Conservation (phyloP, 1,140 invertebrate genomes). For the Drosophila micromelanica region DNA sequence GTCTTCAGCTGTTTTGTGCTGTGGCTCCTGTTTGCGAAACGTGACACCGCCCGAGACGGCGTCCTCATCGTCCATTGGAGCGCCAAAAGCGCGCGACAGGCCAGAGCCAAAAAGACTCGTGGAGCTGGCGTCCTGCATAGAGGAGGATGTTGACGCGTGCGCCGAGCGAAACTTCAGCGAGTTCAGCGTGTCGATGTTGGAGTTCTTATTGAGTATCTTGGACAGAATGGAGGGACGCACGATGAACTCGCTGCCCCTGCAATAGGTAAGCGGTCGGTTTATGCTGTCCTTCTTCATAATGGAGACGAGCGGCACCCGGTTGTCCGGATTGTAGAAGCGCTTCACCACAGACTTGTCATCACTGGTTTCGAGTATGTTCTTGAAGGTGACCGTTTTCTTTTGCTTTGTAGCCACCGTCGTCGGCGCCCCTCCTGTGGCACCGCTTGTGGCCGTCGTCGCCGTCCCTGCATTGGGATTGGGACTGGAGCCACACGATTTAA, state of each 20-base stretch:
- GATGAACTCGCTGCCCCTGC: slow-evolving; percentile 76
- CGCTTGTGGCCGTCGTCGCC: slow-evolving; percentile 3
- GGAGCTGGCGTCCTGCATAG: slow-evolving; percentile 19
- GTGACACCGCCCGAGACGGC: slow-evolving; percentile 64
- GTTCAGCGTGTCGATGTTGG: slow-evolving; percentile 84
- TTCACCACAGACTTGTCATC: slow-evolving; percentile 83
- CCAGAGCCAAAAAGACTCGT: slow-evolving; percentile 85
- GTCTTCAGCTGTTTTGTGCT: slow-evolving; percentile 21
- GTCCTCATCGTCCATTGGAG: slow-evolving; percentile 76
- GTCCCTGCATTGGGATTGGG: slow-evolving; percentile 11
- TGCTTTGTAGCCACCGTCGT: slow-evolving; percentile 50
- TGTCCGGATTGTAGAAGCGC: slow-evolving; percentile 83
- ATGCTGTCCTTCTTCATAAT: slow-evolving; percentile 84
- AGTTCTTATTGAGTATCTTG: slow-evolving; percentile 83
- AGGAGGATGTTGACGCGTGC: slow-evolving; percentile 11
- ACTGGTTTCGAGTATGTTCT: slow-evolving; percentile 83
- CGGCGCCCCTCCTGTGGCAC: slow-evolving; percentile 10
- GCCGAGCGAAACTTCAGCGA: slow-evolving; percentile 80
- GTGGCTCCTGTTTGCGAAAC: slow-evolving; percentile 56
- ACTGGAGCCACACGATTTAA: slow-evolving; percentile 12
- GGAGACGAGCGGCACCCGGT: slow-evolving; percentile 74
- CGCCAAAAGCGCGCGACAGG: slow-evolving; percentile 86
- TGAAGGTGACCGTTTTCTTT: slow-evolving; percentile 84
- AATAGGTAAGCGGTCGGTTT: slow-evolving; percentile 68
- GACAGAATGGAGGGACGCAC: slow-evolving; percentile 81